These are phyloP conservation scores for Anastatus disparis DNA, from an alignment of 1,140 invertebrate genomes.

Conservation along the genomic window DNA sequence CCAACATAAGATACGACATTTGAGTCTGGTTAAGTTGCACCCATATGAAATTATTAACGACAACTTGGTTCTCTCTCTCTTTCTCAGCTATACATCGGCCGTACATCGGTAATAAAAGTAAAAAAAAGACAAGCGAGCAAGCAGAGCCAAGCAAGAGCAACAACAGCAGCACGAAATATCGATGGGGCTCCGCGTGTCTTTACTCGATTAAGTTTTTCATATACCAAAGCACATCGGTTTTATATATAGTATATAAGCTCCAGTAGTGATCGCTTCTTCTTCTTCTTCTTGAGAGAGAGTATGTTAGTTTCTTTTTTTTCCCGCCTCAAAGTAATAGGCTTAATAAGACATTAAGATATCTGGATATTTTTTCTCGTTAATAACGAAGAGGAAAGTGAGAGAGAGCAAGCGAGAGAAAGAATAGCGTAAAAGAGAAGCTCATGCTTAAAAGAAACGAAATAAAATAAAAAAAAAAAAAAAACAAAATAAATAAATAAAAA, in stretches of 20 bases:
- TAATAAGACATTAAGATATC: constrained; percentile 45
- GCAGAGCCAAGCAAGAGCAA: no score
- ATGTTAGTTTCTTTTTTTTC: constrained; percentile 14
- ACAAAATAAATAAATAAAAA: constrained; percentile 36
- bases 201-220: constrained; percentile 34
- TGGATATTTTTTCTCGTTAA: constrained; percentile 40
- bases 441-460: neutral
- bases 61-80: no score
- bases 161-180: no score
- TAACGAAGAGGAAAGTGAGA: constrained; percentile 29
- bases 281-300: neutral
- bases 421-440: neutral
- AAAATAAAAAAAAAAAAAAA: neutral
- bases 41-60: no score
- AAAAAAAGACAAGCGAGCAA: no score
- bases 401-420: constrained; percentile 13
- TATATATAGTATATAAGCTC: no score
- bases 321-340: constrained; percentile 33
- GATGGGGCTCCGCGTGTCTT: constrained; percentile 7
- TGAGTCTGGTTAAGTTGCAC: no score
- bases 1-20: no score
- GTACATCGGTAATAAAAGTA: no score
- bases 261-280: no score
- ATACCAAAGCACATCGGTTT: no score
- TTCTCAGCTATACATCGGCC: no score